These are phyloP conservation scores for Sinocyclocheilus grahami DNA, from an alignment of 2,113 vertebrate species.

Conservation along the genomic window DNA sequence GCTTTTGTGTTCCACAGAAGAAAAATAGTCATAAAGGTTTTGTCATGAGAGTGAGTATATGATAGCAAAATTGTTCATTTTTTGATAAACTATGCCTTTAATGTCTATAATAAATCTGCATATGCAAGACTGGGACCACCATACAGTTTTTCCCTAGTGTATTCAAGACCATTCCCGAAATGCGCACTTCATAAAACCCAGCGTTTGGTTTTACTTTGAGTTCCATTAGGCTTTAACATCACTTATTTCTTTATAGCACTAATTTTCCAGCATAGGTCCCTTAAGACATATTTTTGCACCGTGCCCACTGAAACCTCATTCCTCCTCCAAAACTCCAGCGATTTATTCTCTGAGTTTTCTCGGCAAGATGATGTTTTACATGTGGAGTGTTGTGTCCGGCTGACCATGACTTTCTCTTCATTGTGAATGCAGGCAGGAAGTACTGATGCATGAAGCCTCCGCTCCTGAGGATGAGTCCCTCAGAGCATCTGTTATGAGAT, in stretches of 20 bases:
- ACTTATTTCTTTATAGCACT: conserved; percentile 1
- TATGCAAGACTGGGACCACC: not conserved
- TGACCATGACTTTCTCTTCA: conserved; percentile 43
- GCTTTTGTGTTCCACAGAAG: not conserved
- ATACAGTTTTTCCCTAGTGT: not conserved
- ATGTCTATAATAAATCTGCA: not conserved
- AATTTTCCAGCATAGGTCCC: not conserved
- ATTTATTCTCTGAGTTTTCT: not conserved
- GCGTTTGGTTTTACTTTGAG: not conserved
- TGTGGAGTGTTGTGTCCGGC: conserved; percentile 23
- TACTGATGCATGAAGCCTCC: conserved; percentile 47
- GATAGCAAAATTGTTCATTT: not conserved
- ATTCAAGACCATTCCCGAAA: not conserved
- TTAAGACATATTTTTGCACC: not conserved
- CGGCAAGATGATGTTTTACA: not conserved
- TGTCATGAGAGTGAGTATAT: not conserved
- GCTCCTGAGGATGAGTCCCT: conserved; percentile 41
- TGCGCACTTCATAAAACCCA: not conserved
- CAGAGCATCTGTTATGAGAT: conserved; percentile 48
- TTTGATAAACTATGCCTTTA: not conserved
- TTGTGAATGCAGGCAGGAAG: conserved; percentile 43
- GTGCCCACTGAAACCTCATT: too few species aligned
- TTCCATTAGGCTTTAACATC: not conserved
- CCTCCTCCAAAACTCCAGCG: not conserved
- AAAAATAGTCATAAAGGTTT: not conserved